phyloP scores from a whole-genome alignment of 2,888 invertebrate genomes.

The Scaptomyza flava region DNA sequence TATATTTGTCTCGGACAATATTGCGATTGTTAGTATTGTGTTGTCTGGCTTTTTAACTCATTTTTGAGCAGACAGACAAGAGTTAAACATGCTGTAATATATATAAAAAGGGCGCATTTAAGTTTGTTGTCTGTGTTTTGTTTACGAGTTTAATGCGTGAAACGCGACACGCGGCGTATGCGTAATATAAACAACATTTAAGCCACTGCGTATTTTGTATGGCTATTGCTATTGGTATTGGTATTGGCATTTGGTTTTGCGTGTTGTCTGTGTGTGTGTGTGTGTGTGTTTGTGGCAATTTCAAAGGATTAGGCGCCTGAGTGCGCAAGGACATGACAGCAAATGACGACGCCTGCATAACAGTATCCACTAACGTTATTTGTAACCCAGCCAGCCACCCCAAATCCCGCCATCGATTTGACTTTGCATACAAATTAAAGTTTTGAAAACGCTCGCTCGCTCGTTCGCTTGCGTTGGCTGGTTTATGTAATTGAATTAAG shows the following conservation, averaged over 20 bases:
- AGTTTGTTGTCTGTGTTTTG: conserved; percentile 60
- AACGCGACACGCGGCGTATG: conserved; percentile 63
- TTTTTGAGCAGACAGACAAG: conserved; percentile 43
- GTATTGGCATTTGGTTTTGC: conserved; percentile 32
- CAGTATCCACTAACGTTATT: conserved; percentile 1
- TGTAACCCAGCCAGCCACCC: background rate
- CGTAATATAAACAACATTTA: conserved; percentile 64
- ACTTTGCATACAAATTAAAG: conserved; percentile 78
- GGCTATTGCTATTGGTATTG: conserved; percentile 31
- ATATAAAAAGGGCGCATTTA: conserved; percentile 46
- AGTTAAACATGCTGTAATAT: conserved; percentile 64
- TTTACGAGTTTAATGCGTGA: conserved; percentile 59
- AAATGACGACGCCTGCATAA: conserved; percentile 39
- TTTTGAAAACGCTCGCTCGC: conserved; percentile 44
- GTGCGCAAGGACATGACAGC: conserved; percentile 71
- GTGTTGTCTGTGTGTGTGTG: conserved; percentile 5
- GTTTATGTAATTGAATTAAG: conserved; percentile 74
- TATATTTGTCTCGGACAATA: conserved; percentile 14
- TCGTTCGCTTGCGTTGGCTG: conserved; percentile 38
- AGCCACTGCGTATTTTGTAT: conserved; percentile 47
- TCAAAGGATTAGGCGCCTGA: conserved; percentile 77
- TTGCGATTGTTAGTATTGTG: conserved; percentile 9
- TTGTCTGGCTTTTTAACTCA: conserved; percentile 61
- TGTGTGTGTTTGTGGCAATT: conserved; percentile 59
- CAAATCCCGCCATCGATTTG: conserved; percentile 40